Base-by-base conservation (phyloP, 2,113 vertebrate genomes). In the Thryonomys swinderianus region DNA sequence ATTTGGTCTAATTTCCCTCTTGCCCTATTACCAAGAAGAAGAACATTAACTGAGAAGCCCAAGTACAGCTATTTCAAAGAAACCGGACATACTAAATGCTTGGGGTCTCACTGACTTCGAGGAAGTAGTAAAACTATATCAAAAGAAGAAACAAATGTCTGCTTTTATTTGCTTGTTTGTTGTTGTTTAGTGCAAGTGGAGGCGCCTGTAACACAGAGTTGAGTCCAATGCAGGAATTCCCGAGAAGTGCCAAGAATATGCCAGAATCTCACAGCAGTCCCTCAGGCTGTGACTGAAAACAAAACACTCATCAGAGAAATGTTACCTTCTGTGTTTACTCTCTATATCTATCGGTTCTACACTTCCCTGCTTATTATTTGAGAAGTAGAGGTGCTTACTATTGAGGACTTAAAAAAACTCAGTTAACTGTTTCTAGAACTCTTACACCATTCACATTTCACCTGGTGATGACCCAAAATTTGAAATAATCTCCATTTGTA, bases 121-220 rank as follows among this genome's bases (percentile, higher is more conserved):
- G 51, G 20, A 92, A 76, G 5, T 42, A 81, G 21, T 88, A 85
- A 81, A 66, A 95, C 62, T 42, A 67, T 34, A 18, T 53, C 40
- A 78, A 93, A 79, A 94, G 21, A 94, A 74, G 53, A 71, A 82
- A 66, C 14, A 88, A 84, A n/a, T n/a, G n/a, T n/a, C n/a, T n/a
- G n/a, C n/a, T n/a, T n/a, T n/a, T n/a, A n/a, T n/a, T n/a, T n/a
- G n/a, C n/a, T n/a, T n/a, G n/a, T n/a, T n/a, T n/a, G n/a, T n/a
- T n/a, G n/a, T n/a, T n/a, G n/a, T 64, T 95, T 62, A 37, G 25
- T 71, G 94, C 18, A 79, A 93, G 55, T 57, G 4, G 25, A 85
- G 42, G 37, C 85, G 12, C 21, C 11, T 76, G 53, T 64, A 45
- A 53, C 9, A 69, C 10, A 13, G 30, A 84, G 45, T 16, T 79